These are phyloP conservation scores for pig (Sus scrofa) DNA, from an alignment of 2,113 vertebrate species.

Conservation along the genomic window T2T-Sscrofa CM000820.6:84122501-84123000, in stretches of 20 bases:
- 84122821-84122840: neutral
- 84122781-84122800: too few species aligned
- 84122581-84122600: too few species aligned
- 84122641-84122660: too few species aligned
- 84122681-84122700: too few species aligned
- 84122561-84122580: neutral
- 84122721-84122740: too few species aligned
- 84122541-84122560: constrained; percentile 36
- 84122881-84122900: neutral
- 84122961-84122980: constrained; percentile 7
- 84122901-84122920: neutral
- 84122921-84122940: neutral
- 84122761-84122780: too few species aligned
- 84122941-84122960: neutral
- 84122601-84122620: too few species aligned
- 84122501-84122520: neutral
- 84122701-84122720: too few species aligned
- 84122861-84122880: neutral
- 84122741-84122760: too few species aligned
- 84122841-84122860: neutral
- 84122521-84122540: neutral
- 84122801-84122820: too few species aligned
- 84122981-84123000: neutral
- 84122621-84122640: too few species aligned
- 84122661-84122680: too few species aligned